These are phyloP conservation scores for Apodemus speciosus DNA, from an alignment of 2,113 vertebrate species.

Conservation along the genomic window DNA sequence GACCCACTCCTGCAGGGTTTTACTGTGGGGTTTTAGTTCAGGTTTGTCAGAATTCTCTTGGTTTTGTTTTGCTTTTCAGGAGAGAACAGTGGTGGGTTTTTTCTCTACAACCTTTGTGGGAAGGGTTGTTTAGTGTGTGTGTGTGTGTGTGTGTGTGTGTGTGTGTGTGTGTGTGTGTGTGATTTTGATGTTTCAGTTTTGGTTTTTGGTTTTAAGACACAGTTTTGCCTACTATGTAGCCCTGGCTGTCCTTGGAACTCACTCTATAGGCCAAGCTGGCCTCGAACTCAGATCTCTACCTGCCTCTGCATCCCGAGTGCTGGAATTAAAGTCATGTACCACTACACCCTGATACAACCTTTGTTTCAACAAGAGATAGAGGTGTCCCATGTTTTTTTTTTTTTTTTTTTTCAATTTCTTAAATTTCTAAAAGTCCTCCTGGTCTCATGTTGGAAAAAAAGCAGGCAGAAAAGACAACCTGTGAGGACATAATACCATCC, in stretches of 20 bases:
- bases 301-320: not conserved
- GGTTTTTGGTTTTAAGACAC: not conserved
- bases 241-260: not conserved
- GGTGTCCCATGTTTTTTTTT: constrained; percentile 81
- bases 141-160: not conserved
- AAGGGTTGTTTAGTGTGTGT: no score
- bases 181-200: not conserved
- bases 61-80: not conserved
- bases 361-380: constrained; percentile 77
- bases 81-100: not conserved
- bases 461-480: constrained; percentile 67
- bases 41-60: not conserved
- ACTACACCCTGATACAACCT: not conserved
- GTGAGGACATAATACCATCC: constrained; percentile 73
- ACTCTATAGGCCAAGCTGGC: not conserved
- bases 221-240: not conserved
- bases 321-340: not conserved
- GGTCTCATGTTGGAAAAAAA: not conserved
- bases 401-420: no score
- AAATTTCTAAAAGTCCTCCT: constrained; percentile 78
- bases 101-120: not conserved
- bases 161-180: not conserved
- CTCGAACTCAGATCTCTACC: not conserved
- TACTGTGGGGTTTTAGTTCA: not conserved
- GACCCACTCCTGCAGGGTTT: constrained; percentile 68